Evolutionary conservation across 2,888 invertebrate species (phyloP), one percentile per base, ranked within the genome.

Genomic region (Theodoxus fluviatilis): DNA sequence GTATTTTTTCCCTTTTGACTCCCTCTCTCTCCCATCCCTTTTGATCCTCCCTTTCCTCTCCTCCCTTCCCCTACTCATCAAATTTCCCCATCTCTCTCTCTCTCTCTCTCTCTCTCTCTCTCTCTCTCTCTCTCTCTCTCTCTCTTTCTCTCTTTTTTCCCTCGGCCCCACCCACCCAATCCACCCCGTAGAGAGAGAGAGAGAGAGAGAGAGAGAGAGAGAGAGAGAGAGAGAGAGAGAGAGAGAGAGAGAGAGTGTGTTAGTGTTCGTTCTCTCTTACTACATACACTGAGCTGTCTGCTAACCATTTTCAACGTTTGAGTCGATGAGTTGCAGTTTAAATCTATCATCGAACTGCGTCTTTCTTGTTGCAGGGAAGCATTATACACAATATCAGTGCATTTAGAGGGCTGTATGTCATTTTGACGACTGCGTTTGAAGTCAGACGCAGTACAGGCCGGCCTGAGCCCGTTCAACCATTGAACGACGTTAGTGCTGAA

Each of bases 151-250:
- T 15, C 43, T 43, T 7, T 15, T 43, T 15, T 7, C 15, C 43
- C 43, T 43, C 43, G 43, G 7, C 43, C 43, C 15, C 43, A 7
- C 43, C 43, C 9, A 37, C 38, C 25, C 38, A 37, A 31, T 57
- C 12, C 57, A 38, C 68, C 57, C 68, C 22, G n/a, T 9, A 43
- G 43, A 43, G 43, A 43, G 43, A 43, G 43, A 43, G 43, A 43
- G 43, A 43, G 43, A 43, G 43, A 43, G 43, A 43, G 43, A 43
- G 43, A 43, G 43, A 43, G 43, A 43, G 43, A 43, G 43, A 43
- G 43, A 43, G 43, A 43, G 43, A 43, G 43, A 43, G 43, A 43
- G 43, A 43, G 43, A 43, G 43, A 43, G 18, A 12, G 18, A 9
- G 9, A 12, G 9, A 43, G 9, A 12, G 12, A 43, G 18, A 12